Evolutionary conservation across 1,140 invertebrate species (phyloP), one percentile per base, ranked within the genome.

Genomic region (Camponotus pennsylvanicus): DNA sequence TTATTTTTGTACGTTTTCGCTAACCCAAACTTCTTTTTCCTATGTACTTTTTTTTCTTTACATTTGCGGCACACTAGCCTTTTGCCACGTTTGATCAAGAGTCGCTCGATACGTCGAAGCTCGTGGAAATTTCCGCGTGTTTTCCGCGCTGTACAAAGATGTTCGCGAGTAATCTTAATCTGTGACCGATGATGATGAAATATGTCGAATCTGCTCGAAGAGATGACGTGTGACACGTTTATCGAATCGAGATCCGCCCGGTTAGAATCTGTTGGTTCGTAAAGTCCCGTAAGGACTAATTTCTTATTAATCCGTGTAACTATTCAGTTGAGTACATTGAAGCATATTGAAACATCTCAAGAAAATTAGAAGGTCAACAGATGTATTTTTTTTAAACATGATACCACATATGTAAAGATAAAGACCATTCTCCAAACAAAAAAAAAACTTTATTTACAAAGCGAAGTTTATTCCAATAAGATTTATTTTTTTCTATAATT

Each of bases 171-270:
- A 9, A 32, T 11, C 21, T 21, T 27, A 61, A 52, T 49, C 49
- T 7, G 27, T 27, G 27, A 42, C 37, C 21, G 69, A n/a, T 32
- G 9, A n/a, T 37, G 37, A 40, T n/a, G 15, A 8, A 18, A 76
- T 27, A n/a, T 77, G 15, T 61, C 18, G 18, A 73, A 37, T 45
- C 27, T 61, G 21, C 4, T 45, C 3, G 55, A 42, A 34, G 13
- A n/a, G 67, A 83, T 83, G 79, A 83, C 69, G 79, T 49, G 79
- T 61, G 78, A 57, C 63, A 55, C n/a, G 21, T 11, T 49, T 57
- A 45, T 45, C 79, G 27, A 45, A 4, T 37, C 67, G 15, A 37
- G 61, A 59, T 42, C 32, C 42, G 6, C 11, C 0, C 49, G 32
- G 11, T 42, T 18, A 27, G 6, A n/a, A 57, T 59, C 66, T 34